These are phyloP conservation scores for Tachypleus tridentatus DNA, from an alignment of 1,140 invertebrate genomes.

Conservation along the genomic window DNA sequence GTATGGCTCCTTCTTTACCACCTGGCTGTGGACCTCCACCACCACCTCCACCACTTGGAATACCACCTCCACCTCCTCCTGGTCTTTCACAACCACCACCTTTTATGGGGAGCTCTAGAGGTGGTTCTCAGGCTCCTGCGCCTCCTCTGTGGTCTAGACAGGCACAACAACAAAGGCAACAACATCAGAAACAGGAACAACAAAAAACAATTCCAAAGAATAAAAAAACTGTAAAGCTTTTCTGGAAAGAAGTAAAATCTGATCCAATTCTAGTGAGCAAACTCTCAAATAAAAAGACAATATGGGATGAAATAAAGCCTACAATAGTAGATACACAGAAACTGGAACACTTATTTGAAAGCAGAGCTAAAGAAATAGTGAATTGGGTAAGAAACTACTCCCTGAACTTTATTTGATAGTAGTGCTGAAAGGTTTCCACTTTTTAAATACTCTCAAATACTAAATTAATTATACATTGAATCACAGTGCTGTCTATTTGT, in stretches of 20 bases:
- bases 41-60: slow-evolving; percentile 23
- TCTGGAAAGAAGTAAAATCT: slow-evolving; percentile 84
- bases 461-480: no score
- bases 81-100: slow-evolving; percentile 27
- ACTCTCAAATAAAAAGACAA: slow-evolving; percentile 54
- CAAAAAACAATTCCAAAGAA: slow-evolving; percentile 52
- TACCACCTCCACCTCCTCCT: slow-evolving; percentile 25
- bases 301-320: slow-evolving; percentile 86
- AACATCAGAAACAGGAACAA: slow-evolving; percentile 16
- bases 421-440: no score
- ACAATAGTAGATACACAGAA: slow-evolving; percentile 82
- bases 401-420: no score
- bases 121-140: slow-evolving; percentile 30
- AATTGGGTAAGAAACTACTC: slow-evolving; percentile 54
- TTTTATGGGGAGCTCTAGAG: slow-evolving; percentile 24
- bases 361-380: slow-evolving; percentile 86
- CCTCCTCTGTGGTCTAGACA: slow-evolving; percentile 31
- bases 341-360: slow-evolving; percentile 94
- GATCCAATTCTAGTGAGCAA: slow-evolving; percentile 56
- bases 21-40: slow-evolving; percentile 24
- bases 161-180: background rate
- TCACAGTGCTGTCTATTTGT: no score
- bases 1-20: slow-evolving; percentile 17
- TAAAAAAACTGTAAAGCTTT: slow-evolving; percentile 98
- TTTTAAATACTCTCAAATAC: no score